Conservation (phyloP, 2,888 invertebrate species). For the Drosophila subquinaria region DNA sequence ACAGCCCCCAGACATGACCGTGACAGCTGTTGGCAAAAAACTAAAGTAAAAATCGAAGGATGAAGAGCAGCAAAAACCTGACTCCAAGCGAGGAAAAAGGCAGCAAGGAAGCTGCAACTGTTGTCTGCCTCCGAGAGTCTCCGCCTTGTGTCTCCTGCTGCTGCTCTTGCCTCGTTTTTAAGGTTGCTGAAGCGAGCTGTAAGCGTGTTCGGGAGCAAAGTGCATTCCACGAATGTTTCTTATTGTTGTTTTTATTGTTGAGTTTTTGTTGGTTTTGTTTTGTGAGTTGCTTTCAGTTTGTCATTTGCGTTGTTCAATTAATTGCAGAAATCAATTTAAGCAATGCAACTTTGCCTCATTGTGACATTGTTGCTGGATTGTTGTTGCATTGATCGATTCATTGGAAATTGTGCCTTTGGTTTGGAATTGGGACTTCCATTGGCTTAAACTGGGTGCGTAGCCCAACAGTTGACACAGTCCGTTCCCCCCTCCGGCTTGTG, state of each 20-base stretch:
- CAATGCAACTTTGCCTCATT: slow-evolving; percentile 79
- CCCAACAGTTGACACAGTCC: slow-evolving; percentile 3
- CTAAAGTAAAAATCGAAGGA: slow-evolving; percentile 46
- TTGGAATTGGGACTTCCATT: slow-evolving; percentile 57
- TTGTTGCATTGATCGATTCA: slow-evolving; percentile 66
- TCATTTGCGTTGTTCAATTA: slow-evolving; percentile 81
- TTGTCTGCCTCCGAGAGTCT: slow-evolving; percentile 8
- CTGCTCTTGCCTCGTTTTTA: not conserved
- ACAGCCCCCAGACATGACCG: slow-evolving; percentile 58
- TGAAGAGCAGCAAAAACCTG: slow-evolving; percentile 22
- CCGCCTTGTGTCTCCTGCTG: not conserved
- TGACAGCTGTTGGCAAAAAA: slow-evolving; percentile 62
- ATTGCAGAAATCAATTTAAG: slow-evolving; percentile 84
- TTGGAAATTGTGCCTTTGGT: slow-evolving; percentile 72
- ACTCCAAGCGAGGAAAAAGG: slow-evolving; percentile 20
- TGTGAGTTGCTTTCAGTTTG: slow-evolving; percentile 59
- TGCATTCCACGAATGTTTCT: slow-evolving; percentile 65
- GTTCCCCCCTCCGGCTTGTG: slow-evolving; percentile 13
- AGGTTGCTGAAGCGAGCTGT: slow-evolving; percentile 52
- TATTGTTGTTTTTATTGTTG: slow-evolving; percentile 20
- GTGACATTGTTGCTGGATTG: slow-evolving; percentile 54
- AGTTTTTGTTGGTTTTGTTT: slow-evolving; percentile 21
- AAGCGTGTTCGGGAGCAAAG: slow-evolving; percentile 75
- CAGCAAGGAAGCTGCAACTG: slow-evolving; percentile 25
- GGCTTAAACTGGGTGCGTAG: slow-evolving; percentile 47